Conservation (phyloP, 2,113 vertebrate species). For the Tapirus terrestris region DNA sequence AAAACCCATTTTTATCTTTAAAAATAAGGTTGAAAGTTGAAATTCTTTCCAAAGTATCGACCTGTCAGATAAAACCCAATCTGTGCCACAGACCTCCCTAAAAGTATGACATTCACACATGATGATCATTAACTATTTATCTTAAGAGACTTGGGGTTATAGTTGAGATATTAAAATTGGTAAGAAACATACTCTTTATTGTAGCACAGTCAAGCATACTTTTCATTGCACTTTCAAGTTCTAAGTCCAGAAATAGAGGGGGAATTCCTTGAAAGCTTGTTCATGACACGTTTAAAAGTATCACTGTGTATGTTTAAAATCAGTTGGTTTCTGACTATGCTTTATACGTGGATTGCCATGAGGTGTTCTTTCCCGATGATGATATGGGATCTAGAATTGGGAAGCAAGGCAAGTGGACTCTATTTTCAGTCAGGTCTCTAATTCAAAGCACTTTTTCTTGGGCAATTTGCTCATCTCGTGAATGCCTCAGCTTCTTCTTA, state of each 20-base stretch:
- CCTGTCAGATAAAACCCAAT: slow-evolving; percentile 49
- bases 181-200: not conserved
- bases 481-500: not conserved
- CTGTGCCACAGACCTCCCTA: not conserved
- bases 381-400: not conserved
- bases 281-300: not conserved
- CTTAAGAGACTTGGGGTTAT: not conserved
- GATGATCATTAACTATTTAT: slow-evolving; percentile 28
- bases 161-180: slow-evolving; percentile 4
- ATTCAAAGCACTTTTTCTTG: not conserved
- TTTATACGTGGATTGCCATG: not conserved
- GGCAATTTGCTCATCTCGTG: not conserved
- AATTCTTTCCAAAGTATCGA: slow-evolving; percentile 1
- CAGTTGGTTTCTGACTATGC: not conserved
- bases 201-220: not conserved
- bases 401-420: not conserved
- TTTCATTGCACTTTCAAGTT: not conserved
- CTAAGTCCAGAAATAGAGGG: not conserved
- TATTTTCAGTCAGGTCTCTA: not conserved
- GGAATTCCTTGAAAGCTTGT: not conserved
- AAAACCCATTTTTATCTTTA: slow-evolving; percentile 40
- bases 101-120: not conserved
- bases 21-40: slow-evolving; percentile 38
- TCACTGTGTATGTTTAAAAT: not conserved
- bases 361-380: not conserved